These are phyloP conservation scores for Coregonus suidteri DNA, from an alignment of 2,797 vertebrate genomes.

Conservation along the genomic window DNA sequence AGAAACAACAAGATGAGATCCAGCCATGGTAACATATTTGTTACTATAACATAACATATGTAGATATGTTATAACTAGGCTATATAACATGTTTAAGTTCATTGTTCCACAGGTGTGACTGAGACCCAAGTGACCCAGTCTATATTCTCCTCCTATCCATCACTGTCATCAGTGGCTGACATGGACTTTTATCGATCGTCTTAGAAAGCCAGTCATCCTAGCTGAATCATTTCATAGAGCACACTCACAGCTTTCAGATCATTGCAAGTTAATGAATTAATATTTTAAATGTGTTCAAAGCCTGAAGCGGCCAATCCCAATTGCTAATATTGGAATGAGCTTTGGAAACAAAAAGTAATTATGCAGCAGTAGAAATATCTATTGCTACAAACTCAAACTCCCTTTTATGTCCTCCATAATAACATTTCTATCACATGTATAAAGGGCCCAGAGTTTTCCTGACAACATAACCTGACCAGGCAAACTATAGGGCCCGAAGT, in stretches of 20 bases:
- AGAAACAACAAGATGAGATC: too few species aligned
- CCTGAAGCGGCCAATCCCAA: not conserved
- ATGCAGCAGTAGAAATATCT: not conserved
- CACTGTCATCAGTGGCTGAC: not conserved
- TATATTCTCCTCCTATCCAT: not conserved
- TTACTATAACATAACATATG: too few species aligned
- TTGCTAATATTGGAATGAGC: not conserved
- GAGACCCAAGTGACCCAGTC: not conserved
- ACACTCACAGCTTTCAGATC: not conserved
- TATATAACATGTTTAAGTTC: not conserved
- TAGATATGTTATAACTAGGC: not conserved
- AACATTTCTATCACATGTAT: not conserved
- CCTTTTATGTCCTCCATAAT: not conserved
- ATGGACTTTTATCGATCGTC: not conserved
- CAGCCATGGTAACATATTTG: too few species aligned
- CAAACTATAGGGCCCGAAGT: not conserved
- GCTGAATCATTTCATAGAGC: not conserved
- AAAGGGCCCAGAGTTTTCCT: not conserved
- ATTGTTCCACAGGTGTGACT: not conserved
- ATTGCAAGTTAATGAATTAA: not conserved
- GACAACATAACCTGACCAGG: not conserved
- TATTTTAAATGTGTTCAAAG: conserved; percentile 1
- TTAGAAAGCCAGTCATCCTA: not conserved
- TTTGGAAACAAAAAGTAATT: conserved; percentile 1
- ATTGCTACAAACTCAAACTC: not conserved